These are phyloP conservation scores for Macrochelys suwanniensis DNA, from an alignment of 2,797 vertebrate genomes.

Conservation along the genomic window DNA sequence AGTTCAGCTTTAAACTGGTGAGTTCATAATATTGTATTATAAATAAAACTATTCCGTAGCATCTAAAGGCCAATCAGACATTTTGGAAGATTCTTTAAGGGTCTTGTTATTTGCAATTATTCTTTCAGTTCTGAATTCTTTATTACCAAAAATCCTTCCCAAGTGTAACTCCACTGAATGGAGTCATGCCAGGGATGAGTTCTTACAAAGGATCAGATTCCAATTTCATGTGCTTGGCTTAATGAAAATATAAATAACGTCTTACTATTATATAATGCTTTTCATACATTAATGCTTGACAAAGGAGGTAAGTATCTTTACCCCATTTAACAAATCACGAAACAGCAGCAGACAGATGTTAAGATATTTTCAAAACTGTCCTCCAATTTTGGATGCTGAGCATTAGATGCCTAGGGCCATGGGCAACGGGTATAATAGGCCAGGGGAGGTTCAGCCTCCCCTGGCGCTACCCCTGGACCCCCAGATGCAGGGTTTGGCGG, in stretches of 20 bases:
- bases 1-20: neutral
- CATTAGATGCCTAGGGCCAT: no score
- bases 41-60: neutral
- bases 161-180: neutral
- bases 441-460: no score
- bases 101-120: neutral
- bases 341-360: neutral
- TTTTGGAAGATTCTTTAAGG: neutral
- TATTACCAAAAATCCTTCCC: neutral
- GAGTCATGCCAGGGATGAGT: neutral
- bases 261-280: fast-evolving
- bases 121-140: neutral
- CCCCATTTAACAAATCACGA: neutral
- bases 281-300: neutral
- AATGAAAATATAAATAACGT: neutral
- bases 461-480: no score
- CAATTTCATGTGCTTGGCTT: neutral
- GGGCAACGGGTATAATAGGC: no score
- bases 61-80: neutral
- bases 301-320: neutral
- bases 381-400: neutral
- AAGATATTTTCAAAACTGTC: neutral
- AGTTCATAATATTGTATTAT: neutral
- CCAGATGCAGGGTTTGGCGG: no score
- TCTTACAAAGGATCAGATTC: neutral